A percentile compares a stretch with the other conserved stretches of the same genome.
phyloP scores from a whole-genome alignment of 2,888 invertebrate species.

The Drosophila falleni region DNA sequence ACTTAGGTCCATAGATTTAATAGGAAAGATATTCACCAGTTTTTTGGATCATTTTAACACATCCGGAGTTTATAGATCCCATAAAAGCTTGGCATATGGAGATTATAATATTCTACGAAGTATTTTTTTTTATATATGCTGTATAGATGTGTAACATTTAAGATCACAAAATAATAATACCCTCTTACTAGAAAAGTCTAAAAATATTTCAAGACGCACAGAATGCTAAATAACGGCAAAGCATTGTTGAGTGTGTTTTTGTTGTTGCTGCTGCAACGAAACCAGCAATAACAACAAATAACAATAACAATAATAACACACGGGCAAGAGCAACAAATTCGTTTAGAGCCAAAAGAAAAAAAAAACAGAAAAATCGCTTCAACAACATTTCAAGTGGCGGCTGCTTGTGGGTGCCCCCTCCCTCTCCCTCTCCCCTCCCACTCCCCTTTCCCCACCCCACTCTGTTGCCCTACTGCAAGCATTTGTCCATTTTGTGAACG shows the following conservation, averaged over 20 bases:
- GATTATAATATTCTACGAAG: too few relatives aligned
- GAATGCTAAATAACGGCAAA: conserved; percentile 44
- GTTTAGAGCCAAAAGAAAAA: conserved; percentile 36
- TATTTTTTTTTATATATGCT: too few relatives aligned
- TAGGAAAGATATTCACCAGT: too few relatives aligned
- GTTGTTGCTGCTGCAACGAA: neutral
- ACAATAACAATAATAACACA: conserved; percentile 37
- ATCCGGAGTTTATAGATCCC: too few relatives aligned
- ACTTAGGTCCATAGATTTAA: too few relatives aligned
- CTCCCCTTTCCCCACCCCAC: neutral
- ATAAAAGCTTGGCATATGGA: too few relatives aligned
- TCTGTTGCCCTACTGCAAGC: conserved; percentile 29
- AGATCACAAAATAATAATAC: neutral
- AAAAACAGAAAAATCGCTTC: conserved; percentile 44
- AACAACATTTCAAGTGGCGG: conserved; percentile 19
- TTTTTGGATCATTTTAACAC: too few relatives aligned
- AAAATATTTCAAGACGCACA: conserved; percentile 55
- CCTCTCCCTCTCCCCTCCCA: neutral
- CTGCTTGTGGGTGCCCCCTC: conserved; percentile 60
- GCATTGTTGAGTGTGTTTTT: conserved; percentile 28
- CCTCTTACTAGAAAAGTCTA: conserved; percentile 1
- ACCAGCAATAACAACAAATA: conserved; percentile 20
- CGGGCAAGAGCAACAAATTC: conserved; percentile 40
- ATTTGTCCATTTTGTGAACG: conserved; percentile 64
- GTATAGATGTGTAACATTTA: too few relatives aligned